These are phyloP conservation scores for Erythrocercus mccallii DNA, from an alignment of 2,113 vertebrate genomes.

Conservation along the genomic window DNA sequence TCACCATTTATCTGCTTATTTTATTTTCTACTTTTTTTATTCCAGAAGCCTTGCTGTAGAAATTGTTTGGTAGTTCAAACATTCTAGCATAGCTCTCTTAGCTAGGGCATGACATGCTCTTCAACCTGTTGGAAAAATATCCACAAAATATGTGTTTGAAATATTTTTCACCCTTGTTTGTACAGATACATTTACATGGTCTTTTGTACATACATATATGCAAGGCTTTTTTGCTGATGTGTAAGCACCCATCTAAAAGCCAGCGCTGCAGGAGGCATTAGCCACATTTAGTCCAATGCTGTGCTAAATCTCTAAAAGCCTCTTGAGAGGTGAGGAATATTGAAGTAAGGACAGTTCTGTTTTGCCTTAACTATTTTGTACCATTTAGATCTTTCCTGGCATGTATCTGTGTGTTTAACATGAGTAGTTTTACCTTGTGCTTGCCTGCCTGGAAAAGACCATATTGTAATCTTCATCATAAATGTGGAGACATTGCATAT, in stretches of 20 bases:
- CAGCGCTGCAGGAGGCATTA: not conserved
- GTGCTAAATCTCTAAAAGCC: not conserved
- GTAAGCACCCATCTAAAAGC: not conserved
- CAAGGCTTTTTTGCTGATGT: not conserved
- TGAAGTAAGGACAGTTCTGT: not conserved
- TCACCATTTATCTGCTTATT: constrained; percentile 39
- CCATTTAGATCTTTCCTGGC: not conserved
- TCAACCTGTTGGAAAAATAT: not conserved
- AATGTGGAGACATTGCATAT: not conserved
- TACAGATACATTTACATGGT: not conserved
- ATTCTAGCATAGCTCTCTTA: not conserved
- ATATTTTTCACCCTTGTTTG: not conserved
- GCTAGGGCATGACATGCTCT: not conserved
- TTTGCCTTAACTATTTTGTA: not conserved
- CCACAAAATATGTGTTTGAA: not conserved
- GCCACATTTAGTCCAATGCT: not conserved
- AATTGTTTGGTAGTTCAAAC: constrained; percentile 16
- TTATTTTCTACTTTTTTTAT: not conserved
- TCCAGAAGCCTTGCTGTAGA: not conserved
- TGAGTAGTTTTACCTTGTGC: not conserved
- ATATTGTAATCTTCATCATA: not conserved
- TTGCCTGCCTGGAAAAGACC: not conserved
- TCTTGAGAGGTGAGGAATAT: not conserved
- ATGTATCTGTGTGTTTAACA: not conserved
- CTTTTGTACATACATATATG: not conserved